phyloP scores from a whole-genome alignment of 2,888 invertebrate genomes.

The Netelia virgata region DNA sequence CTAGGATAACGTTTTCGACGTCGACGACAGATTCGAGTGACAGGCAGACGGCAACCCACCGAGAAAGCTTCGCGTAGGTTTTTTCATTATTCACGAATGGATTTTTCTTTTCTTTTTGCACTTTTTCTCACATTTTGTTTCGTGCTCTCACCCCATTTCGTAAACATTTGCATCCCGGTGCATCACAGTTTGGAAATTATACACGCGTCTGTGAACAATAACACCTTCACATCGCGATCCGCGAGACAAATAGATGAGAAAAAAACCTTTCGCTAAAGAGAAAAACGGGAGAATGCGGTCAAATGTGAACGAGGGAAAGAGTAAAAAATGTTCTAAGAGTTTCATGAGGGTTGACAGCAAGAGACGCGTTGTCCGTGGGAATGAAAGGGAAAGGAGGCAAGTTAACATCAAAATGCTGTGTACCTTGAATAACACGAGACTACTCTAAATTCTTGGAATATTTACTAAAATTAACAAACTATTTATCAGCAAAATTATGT shows the following conservation, averaged over 20 bases:
- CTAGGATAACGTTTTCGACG: conserved; percentile 46
- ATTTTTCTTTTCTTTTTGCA: conserved; percentile 45
- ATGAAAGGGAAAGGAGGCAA: conserved; percentile 14
- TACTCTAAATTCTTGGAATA: neutral
- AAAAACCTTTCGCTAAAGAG: conserved; percentile 30
- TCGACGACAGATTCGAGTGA: conserved; percentile 38
- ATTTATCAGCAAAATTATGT: neutral
- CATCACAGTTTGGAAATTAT: conserved; percentile 26
- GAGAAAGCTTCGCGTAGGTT: conserved; percentile 39
- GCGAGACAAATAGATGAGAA: conserved; percentile 38
- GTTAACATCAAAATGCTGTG: conserved; percentile 10
- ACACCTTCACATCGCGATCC: conserved; percentile 3
- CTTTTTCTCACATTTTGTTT: conserved; percentile 14
- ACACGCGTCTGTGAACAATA: conserved; percentile 32
- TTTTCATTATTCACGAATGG: conserved; percentile 67
- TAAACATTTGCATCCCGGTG: conserved; percentile 11
- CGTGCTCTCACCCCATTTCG: neutral
- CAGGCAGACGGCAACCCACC: conserved; percentile 39
- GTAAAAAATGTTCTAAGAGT: conserved; percentile 13
- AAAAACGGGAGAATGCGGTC: conserved; percentile 40
- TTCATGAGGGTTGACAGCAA: conserved; percentile 3
- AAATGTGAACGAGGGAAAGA: neutral
- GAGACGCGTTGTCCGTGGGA: conserved; percentile 13
- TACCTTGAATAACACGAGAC: neutral
- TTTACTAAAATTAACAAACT: neutral